Base-by-base conservation (phyloP, 2,797 vertebrate species). In the Nannoperca obscura region DNA sequence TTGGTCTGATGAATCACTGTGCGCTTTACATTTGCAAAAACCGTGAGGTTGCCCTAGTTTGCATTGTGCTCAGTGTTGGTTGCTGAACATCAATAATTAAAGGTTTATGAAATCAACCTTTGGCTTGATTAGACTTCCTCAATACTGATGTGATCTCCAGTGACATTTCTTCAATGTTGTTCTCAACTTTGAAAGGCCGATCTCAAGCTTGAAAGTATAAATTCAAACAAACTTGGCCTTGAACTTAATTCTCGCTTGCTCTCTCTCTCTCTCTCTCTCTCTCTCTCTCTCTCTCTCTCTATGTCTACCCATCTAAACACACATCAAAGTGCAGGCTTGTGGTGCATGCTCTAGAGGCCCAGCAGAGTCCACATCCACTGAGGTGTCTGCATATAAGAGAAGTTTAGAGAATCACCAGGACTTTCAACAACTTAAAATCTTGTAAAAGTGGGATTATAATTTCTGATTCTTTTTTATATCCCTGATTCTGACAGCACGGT, bases 401-500 rank as follows among this genome's bases (percentile, higher is more conserved):
- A 79, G 81, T 90, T 89, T 78, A 83, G 73, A 85, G 77, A 85
- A 87, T 87, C 78, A 38, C 42, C 44, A 32, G 60, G 52, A 79
- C 78, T 88, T 90, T 87, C 78, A 83, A 78, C 83, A 78, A 71
- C 64, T 80, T 77, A 75, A 79, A 84, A 68, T 73, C 70, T 74
- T 86, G 76, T 89, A 70, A 82, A 90, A 85, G 73, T 73, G 38
- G 88, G 76, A 79, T 77, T 80, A 86, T 76, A 69, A 88, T 89
- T 86, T 76, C 53, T 49, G 66, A 90, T 87, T 88, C 74, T 86
- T 79, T 89, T 90, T 90, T 77, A 89, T 82, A 85, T 76, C 74
- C 65, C 36, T 34, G 59, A 84, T 76, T 81, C 82, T 85, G 82
- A 89, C 82, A 80, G 80, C 7, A 2, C 57, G 60, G 49, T 83